A percentile compares a stretch with the other conserved stretches of the same genome.
Evolutionary conservation across 2,888 invertebrate species (phyloP).

Genomic region (Drosophila neutralis): DNA sequence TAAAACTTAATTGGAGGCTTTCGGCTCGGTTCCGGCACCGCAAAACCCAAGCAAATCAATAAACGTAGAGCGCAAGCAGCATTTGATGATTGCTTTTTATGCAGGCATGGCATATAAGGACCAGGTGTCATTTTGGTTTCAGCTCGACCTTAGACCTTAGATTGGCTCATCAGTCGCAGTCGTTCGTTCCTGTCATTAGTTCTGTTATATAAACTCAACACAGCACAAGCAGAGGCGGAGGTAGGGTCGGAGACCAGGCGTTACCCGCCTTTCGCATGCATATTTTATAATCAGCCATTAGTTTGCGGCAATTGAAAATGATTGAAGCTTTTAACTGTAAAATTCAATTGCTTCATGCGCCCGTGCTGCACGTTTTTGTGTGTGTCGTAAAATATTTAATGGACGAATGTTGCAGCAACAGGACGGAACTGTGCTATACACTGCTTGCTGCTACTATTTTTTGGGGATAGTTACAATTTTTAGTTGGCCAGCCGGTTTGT

Average conservation of each 20-base stretch:
- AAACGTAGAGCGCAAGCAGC: conserved; percentile 46
- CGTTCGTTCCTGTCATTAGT: conserved; percentile 60
- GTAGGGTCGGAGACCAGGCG: neutral
- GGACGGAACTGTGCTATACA: conserved; percentile 11
- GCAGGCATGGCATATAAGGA: conserved; percentile 11
- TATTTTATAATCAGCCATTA: conserved; percentile 80
- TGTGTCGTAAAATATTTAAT: conserved; percentile 66
- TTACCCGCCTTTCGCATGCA: conserved; percentile 66
- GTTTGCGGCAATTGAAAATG: conserved; percentile 81
- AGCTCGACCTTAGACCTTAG: conserved; percentile 57
- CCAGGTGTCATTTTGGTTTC: conserved; percentile 68
- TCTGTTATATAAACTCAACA: neutral
- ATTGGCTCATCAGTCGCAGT: conserved; percentile 63
- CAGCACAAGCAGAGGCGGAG: neutral
- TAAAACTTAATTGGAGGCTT: conserved; percentile 79
- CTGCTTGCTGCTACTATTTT: conserved; percentile 26
- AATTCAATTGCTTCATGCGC: conserved; percentile 73
- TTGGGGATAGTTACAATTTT: conserved; percentile 31
- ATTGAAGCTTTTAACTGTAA: conserved; percentile 80
- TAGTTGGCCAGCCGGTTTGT: conserved; percentile 18
- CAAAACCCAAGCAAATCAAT: conserved; percentile 72
- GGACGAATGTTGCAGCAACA: conserved; percentile 29
- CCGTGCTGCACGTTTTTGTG: conserved; percentile 3
- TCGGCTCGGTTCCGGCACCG: conserved; percentile 47
- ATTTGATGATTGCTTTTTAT: conserved; percentile 47